phyloP scores from a whole-genome alignment of 2,797 vertebrate species.

The Alectoris magna region DNA sequence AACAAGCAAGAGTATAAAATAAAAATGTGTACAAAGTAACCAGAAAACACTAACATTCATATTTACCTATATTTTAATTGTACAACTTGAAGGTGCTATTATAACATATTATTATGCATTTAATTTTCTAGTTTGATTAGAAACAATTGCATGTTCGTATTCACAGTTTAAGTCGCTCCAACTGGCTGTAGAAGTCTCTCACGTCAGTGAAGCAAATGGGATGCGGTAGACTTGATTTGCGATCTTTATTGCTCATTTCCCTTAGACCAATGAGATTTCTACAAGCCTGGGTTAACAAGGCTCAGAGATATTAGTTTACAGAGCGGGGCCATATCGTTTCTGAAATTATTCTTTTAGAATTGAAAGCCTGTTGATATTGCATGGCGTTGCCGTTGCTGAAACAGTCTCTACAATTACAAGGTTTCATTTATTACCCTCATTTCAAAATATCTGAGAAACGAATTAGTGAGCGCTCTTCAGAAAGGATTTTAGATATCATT shows the following conservation, averaged over 20 bases:
- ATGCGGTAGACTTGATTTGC: neutral
- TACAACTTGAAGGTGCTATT: neutral
- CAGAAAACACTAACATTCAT: neutral
- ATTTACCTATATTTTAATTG: neutral
- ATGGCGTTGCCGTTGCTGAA: neutral
- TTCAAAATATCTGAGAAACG: constrained; percentile 31
- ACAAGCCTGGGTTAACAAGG: neutral
- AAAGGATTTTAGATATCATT: constrained; percentile 24
- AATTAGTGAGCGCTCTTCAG: neutral
- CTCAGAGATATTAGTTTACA: neutral
- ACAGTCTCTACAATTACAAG: neutral
- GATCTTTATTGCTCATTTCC: neutral
- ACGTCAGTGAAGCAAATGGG: constrained; percentile 4
- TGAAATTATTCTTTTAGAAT: neutral
- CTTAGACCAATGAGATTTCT: neutral
- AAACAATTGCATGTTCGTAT: constrained; percentile 16
- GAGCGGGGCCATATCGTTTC: neutral
- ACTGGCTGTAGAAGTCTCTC: constrained; percentile 19
- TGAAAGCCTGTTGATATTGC: neutral
- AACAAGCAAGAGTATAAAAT: neutral
- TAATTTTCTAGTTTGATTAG: constrained; percentile 40
- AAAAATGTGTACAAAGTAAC: neutral
- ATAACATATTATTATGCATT: constrained; percentile 7
- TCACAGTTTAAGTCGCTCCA: constrained; percentile 11
- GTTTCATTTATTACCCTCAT: neutral